Conservation (phyloP, 2,113 vertebrate genomes). For the Sclerurus mexicanus region DNA sequence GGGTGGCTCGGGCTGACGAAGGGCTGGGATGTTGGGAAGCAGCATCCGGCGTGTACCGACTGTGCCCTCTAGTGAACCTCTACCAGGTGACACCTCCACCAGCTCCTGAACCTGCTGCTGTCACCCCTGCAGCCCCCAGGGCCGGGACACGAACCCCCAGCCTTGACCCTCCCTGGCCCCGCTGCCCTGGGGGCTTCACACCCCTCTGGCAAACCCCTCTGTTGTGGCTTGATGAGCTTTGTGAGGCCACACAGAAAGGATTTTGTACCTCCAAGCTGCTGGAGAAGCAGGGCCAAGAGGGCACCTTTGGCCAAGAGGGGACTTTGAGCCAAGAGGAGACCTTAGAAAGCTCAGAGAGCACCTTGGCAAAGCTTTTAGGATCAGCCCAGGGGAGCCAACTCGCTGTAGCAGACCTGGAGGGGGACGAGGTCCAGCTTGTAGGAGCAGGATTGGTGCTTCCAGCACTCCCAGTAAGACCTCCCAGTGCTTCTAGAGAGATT, state of each 20-base stretch:
- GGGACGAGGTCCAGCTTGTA: fast-evolving
- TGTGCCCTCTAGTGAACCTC: not conserved
- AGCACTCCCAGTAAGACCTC: not conserved
- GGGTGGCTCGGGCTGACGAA: not conserved
- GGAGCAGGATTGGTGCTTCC: not conserved
- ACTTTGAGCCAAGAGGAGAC: not conserved
- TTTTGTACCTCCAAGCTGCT: not conserved
- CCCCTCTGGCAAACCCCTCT: not conserved
- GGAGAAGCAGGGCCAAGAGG: not conserved
- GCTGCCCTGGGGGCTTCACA: not conserved
- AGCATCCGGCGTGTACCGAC: not conserved
- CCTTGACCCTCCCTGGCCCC: not conserved
- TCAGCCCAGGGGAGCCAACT: not conserved
- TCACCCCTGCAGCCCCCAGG: no score
- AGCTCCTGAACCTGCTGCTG: not conserved
- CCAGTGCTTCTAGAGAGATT: not conserved
- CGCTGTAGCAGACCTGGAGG: fast-evolving
- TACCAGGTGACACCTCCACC: not conserved
- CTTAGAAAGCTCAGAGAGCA: not conserved
- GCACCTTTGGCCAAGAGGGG: not conserved
- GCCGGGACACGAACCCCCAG: not conserved
- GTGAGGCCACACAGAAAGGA: not conserved
- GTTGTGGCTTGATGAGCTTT: not conserved
- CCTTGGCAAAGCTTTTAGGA: not conserved
- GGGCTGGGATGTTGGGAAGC: not conserved